Conservation (phyloP, 92 coral and sea anemone species). For the Blastomussa wellsi region DNA sequence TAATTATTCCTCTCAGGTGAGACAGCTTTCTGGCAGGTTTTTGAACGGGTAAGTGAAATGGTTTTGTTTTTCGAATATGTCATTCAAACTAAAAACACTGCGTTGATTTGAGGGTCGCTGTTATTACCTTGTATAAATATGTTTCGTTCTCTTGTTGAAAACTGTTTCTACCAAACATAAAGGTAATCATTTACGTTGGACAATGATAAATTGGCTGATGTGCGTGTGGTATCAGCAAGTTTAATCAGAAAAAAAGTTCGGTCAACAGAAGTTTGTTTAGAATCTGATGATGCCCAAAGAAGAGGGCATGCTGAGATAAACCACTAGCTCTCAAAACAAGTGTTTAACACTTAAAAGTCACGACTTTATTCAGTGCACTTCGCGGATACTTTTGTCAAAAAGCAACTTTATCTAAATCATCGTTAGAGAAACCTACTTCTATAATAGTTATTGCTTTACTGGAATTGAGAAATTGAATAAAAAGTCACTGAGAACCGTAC, state of each 20-base stretch:
- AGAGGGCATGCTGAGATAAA: slow-evolving; percentile 24
- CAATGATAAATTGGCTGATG: neutral
- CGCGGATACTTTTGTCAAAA: neutral
- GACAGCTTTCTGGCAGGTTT: neutral
- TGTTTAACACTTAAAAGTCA: neutral
- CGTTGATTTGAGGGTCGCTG: neutral
- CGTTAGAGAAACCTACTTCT: neutral
- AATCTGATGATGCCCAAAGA: neutral
- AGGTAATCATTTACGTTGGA: neutral
- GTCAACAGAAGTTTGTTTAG: neutral
- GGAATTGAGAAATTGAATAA: neutral
- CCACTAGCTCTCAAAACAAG: neutral
- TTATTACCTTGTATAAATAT: neutral
- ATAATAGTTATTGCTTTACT: neutral
- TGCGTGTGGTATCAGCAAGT: neutral
- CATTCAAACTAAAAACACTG: neutral
- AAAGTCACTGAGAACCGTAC: neutral
- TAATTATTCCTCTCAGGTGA: neutral
- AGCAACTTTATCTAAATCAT: neutral
- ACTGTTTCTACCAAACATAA: neutral
- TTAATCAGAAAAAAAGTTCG: neutral
- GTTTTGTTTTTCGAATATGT: neutral
- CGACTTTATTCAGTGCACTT: neutral
- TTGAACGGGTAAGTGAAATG: slow-evolving; percentile 12
- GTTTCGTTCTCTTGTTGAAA: neutral